Conservation (phyloP, 2,888 invertebrate species). For the Hirtodrosophila duncani region DNA sequence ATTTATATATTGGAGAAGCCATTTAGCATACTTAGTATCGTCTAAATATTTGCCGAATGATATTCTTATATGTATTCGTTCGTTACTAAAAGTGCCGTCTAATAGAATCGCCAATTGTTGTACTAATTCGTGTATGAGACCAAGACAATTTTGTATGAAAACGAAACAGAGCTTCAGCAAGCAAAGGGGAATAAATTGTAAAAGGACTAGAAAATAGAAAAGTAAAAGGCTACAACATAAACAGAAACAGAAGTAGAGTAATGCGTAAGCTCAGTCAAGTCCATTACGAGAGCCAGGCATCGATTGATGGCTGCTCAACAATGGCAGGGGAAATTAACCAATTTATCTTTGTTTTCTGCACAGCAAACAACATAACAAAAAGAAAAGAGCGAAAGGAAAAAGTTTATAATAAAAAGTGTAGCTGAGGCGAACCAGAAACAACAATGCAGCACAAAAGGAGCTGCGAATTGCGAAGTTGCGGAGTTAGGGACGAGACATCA, state of each 20-base stretch:
- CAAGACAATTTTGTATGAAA: slow-evolving; percentile 25
- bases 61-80: neutral
- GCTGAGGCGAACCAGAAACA: slow-evolving; percentile 38
- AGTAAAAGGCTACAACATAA: slow-evolving; percentile 19
- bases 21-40: neutral
- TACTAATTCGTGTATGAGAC: slow-evolving; percentile 42
- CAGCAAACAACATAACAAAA: slow-evolving; percentile 25
- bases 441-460: slow-evolving; percentile 49
- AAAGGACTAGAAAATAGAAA: slow-evolving; percentile 35
- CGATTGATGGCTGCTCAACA: slow-evolving; percentile 78
- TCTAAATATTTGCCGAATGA: neutral
- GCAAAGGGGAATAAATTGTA: slow-evolving; percentile 10
- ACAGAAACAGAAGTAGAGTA: no score
- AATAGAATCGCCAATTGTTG: slow-evolving; percentile 30
- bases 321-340: slow-evolving; percentile 78
- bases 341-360: slow-evolving; percentile 77
- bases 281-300: slow-evolving; percentile 76
- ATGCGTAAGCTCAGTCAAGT: slow-evolving; percentile 75
- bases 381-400: slow-evolving; percentile 41
- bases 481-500: slow-evolving; percentile 50
- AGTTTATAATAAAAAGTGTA: slow-evolving; percentile 55
- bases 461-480: slow-evolving; percentile 26
- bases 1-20: no score
- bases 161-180: slow-evolving; percentile 1
- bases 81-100: slow-evolving; percentile 1